Percentiles rank a stretch among this genome's conserved stretches.
phyloP scores from a whole-genome alignment of 2,113 vertebrate species.

The Myiagra hebetior region DNA sequence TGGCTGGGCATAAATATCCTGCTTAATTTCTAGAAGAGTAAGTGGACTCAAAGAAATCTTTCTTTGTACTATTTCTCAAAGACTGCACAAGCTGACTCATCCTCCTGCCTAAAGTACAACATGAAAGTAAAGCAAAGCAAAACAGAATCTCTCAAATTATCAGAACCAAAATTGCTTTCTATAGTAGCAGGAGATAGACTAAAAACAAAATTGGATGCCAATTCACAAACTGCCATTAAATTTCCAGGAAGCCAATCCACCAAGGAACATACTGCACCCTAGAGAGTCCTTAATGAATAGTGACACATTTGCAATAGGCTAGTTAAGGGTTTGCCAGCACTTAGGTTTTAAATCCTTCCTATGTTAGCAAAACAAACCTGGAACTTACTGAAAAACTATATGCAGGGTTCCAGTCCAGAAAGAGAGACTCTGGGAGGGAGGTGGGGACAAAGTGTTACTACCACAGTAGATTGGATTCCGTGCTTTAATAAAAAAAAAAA shows the following conservation, averaged over 20 bases:
- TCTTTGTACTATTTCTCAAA: background rate
- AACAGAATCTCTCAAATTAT: background rate
- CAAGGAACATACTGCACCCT: slow-evolving; percentile 1
- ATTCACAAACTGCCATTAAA: slow-evolving; percentile 3
- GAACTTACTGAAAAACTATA: background rate
- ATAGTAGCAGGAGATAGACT: background rate
- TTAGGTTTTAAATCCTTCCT: background rate
- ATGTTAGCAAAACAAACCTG: background rate
- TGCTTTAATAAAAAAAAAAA: background rate
- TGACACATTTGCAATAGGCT: slow-evolving; percentile 14
- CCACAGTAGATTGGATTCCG: background rate
- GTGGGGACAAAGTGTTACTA: background rate
- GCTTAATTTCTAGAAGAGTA: background rate
- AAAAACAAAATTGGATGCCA: background rate
- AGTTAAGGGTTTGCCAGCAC: slow-evolving; percentile 11
- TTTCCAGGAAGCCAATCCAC: slow-evolving; percentile 29
- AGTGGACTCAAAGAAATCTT: background rate
- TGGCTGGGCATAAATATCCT: background rate
- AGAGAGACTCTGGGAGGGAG: background rate
- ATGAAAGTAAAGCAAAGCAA: slow-evolving; percentile 10
- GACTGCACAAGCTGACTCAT: background rate
- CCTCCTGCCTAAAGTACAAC: background rate
- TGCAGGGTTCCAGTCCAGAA: background rate
- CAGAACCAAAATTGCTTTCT: background rate
- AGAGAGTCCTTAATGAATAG: slow-evolving; percentile 27